These are phyloP conservation scores for Cyprinodon brontotheroides DNA, from an alignment of 2,113 vertebrate species.

Conservation along the genomic window DNA sequence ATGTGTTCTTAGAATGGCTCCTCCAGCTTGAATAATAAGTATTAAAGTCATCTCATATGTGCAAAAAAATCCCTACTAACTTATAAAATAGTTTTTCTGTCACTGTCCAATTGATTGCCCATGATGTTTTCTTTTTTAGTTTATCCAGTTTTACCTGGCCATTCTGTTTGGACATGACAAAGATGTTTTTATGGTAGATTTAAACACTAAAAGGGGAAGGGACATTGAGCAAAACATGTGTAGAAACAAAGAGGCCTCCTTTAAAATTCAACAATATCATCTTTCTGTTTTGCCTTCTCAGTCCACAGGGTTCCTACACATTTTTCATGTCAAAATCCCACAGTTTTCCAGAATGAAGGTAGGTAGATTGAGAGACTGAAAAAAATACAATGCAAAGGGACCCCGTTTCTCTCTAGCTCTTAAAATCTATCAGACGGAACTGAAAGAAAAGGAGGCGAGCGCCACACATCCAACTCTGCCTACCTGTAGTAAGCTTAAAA, in stretches of 20 bases:
- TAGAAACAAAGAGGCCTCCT: not conserved
- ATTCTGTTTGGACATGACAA: not conserved
- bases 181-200: not conserved
- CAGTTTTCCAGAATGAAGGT: not conserved
- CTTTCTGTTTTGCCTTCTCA: not conserved
- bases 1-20: not conserved
- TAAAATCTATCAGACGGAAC: not conserved
- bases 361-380: not conserved
- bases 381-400: not conserved
- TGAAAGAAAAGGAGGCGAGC: not conserved
- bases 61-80: not conserved
- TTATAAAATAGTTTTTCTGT: not conserved
- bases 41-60: not conserved
- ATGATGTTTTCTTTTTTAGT: not conserved
- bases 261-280: not conserved
- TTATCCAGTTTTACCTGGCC: not conserved
- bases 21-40: not conserved
- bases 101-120: not conserved
- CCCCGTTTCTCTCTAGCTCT: not conserved
- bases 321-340: not conserved
- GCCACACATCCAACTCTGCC: constrained; percentile 16
- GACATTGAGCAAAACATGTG: not conserved
- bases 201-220: not conserved
- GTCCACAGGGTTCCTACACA: not conserved
- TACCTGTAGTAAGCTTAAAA: constrained; percentile 30